phyloP scores from a whole-genome alignment of 1,140 invertebrate species.

The Pararge aegeria region DNA sequence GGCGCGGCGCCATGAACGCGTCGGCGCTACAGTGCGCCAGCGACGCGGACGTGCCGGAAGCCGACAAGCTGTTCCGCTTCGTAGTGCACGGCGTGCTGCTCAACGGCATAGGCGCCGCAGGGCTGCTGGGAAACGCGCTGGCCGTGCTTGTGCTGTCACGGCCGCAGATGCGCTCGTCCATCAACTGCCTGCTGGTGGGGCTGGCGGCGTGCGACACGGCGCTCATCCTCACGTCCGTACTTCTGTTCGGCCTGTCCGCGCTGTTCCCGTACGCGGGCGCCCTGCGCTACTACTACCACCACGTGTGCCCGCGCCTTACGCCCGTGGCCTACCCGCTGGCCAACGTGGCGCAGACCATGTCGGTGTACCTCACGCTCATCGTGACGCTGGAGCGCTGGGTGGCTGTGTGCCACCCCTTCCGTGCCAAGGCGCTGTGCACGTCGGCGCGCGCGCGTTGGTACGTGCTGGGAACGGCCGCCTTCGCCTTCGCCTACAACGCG shows the following conservation, averaged over 20 bases:
- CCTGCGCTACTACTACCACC: slow-evolving; percentile 89
- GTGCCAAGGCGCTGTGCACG: slow-evolving; percentile 93
- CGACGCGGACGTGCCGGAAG: slow-evolving; percentile 64
- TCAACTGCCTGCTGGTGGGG: slow-evolving; percentile 95
- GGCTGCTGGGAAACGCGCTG: slow-evolving; percentile 93
- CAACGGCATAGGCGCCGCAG: slow-evolving; percentile 89
- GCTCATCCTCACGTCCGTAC: slow-evolving; percentile 91
- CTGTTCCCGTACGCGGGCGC: slow-evolving; percentile 89
- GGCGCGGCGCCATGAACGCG: slow-evolving; percentile 41
- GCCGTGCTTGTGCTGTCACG: slow-evolving; percentile 94
- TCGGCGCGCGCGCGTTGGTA: slow-evolving; percentile 93
- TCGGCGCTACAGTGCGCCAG: slow-evolving; percentile 69
- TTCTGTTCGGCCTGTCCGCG: slow-evolving; percentile 92
- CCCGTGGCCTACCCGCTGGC: slow-evolving; percentile 92
- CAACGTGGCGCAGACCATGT: slow-evolving; percentile 93
- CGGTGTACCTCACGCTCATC: slow-evolving; percentile 96
- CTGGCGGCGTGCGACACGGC: slow-evolving; percentile 95
- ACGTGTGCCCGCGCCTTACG: slow-evolving; percentile 90
- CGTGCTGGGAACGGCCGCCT: slow-evolving; percentile 89
- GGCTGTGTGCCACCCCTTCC: slow-evolving; percentile 96
- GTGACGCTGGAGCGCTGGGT: slow-evolving; percentile 98
- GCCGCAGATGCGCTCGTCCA: slow-evolving; percentile 96
- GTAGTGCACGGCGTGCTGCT: slow-evolving; percentile 91
- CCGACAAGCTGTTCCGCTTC: slow-evolving; percentile 85
- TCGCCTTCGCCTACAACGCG: slow-evolving; percentile 93